Evolutionary conservation across 2,113 vertebrate genomes (phyloP), one percentile per base, ranked within the genome.

Genomic region (Stigmatopora nigra): DNA sequence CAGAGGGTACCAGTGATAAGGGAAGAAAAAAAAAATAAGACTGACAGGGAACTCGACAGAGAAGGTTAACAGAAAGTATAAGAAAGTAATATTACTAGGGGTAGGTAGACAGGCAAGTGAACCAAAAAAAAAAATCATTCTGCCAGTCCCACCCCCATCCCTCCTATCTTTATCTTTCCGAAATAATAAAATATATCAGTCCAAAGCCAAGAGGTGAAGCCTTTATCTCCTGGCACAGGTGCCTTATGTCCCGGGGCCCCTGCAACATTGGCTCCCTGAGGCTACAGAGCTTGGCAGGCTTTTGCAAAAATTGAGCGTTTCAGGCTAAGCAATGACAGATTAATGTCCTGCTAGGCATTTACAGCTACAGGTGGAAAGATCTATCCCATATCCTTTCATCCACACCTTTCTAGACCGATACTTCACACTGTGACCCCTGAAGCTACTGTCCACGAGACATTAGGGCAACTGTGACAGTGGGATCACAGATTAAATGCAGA

Each of bases 151-250:
- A 60, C 51, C 56, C 4, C 41, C 65, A 59, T 70, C 76, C 71
- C 70, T 67, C 73, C 65, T 52, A 70, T 78, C 80, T 89, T 81
- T 84, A 88, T 89, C 88, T 90, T 90, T 89, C 87, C 88, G 85
- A 82, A 74, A 68, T n/a, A 84, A 80, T 31, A 83, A 82, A 87
- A 82, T 81, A 82, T 31, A 56, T 86, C 80, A 83, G 84, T 88
- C 86, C 89, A 86, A 89, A 82, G 82, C 86, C 82, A 68, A 81
- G 80, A 90, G 89, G 87, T 89, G 87, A 91, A 89, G 87, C 87
- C 87, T 89, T 91, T 90, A 90, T 90, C 89, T 90, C 81, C 82
- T 73, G 44, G 70, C 87, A 85, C 87, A 90, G 87, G 85, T 86
- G 87, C 80, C 80, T 82, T 71, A 67, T 79, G 83, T 91, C 85